Base-by-base conservation (phyloP, 2,888 invertebrate genomes). In the Dasypogon diadema region DNA sequence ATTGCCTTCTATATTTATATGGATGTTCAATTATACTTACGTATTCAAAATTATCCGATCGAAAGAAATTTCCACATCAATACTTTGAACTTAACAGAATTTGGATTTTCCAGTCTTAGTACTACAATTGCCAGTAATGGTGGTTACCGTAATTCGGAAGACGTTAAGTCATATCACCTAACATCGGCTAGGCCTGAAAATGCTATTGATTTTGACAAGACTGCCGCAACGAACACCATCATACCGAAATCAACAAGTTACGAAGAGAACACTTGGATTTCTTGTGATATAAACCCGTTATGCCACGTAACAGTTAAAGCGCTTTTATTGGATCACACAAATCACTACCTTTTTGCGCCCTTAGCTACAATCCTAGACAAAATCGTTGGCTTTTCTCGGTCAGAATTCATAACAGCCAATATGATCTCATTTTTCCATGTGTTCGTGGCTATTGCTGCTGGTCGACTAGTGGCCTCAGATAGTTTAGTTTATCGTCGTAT, bases 241-340 rank as follows among this genome's bases (percentile, higher is more conserved):
- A 68, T 24, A 18, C 51, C 37, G 4, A 22, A 10, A 24, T 22
- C 8, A 21, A 21, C 48, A 22, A 26, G 80, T 79, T 91, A 91
- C 81, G 88, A 88, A 77, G 88, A 89, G 26, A 86, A 86, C 0
- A 88, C 88, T 0, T 89, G 90, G 90, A 82, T 93, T n/a, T 89
- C 90, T 16, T 93, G 93, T 82, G 88, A 88, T 56, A 88, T 93
- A 30, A 92, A 93, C 81, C 94, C 94, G 0, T 83, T 93, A 14
- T 94, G 94, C 82, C 90, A 92, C 80, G 91, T 96, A 1, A 95
- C 95, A 0, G 92, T 94, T 0, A 96, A 96, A 85, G 92, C 92
- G 1, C 84, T 96, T 74, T 90, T 95, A 87, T 87, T 94, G 63
- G 96, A 96, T 83, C 94, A 93, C 78, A 89, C 92, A 2, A 95